Percentiles rank a stretch among this genome's conserved stretches.
Evolutionary conservation across 2,888 invertebrate genomes (phyloP).

Genomic region (Dasypolia templi): DNA sequence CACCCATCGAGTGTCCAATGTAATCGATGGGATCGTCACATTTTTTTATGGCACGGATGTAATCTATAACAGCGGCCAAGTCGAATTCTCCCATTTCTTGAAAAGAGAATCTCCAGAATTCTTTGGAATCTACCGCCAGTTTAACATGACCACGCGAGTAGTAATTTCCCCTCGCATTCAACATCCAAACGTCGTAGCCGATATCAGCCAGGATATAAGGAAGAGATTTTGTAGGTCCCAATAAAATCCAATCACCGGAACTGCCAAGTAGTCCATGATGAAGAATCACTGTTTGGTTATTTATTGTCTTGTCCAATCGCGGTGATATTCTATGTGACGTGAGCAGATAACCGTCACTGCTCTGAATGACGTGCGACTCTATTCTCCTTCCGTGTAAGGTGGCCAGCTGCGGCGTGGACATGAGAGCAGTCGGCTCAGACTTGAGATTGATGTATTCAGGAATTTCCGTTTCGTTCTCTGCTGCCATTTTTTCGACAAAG

Average conservation of each 20-base stretch:
- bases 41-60: constrained; percentile 74
- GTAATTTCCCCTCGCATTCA: constrained; percentile 85
- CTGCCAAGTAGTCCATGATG: constrained; percentile 84
- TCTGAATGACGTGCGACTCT: constrained; percentile 78
- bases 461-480: constrained; percentile 55
- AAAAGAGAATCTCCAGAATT: constrained; percentile 82
- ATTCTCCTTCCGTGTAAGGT: constrained; percentile 76
- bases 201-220: constrained; percentile 88
- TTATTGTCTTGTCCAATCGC: neutral
- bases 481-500: constrained; percentile 65
- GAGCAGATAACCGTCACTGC: constrained; percentile 80
- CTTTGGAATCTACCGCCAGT: constrained; percentile 66
- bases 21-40: constrained; percentile 73
- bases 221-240: constrained; percentile 80
- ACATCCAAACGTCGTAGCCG: constrained; percentile 91
- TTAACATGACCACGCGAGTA: constrained; percentile 79
- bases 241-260: constrained; percentile 84
- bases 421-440: constrained; percentile 71
- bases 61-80: constrained; percentile 79
- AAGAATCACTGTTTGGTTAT: constrained; percentile 74
- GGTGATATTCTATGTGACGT: constrained; percentile 77
- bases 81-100: constrained; percentile 83
- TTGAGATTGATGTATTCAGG: constrained; percentile 65
- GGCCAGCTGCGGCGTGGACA: constrained; percentile 79
- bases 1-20: constrained; percentile 85